A percentile compares a stretch with the other conserved stretches of the same genome.
Conservation (phyloP, 2,888 invertebrate species). For the Drosophila niveifrons region DNA sequence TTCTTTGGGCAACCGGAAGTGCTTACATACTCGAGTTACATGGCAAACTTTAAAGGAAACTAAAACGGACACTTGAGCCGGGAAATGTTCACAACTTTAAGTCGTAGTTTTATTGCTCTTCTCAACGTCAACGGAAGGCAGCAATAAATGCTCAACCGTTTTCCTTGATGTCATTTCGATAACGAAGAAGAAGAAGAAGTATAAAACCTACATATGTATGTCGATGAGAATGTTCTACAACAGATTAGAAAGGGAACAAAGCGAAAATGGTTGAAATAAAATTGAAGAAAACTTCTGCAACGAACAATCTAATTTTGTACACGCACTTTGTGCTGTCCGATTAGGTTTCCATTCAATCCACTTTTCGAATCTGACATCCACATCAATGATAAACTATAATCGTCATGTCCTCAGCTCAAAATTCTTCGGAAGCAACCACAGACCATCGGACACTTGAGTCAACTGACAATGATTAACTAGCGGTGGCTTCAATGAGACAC, state of each 20-base stretch:
- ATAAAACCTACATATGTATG: background rate
- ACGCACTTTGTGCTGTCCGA: constrained; percentile 13
- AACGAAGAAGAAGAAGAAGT: background rate
- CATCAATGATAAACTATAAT: constrained; percentile 15
- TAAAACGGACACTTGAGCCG: constrained; percentile 15
- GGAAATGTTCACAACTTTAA: constrained; percentile 8
- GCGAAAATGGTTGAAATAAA: background rate
- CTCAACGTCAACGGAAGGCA: constrained; percentile 8
- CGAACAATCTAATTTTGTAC: background rate
- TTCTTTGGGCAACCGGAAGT: constrained; percentile 69
- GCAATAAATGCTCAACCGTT: constrained; percentile 17
- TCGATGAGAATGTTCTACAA: constrained; percentile 5
- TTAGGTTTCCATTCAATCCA: background rate
- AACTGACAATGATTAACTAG: constrained; percentile 67
- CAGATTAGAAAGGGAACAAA: background rate
- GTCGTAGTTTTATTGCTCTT: constrained; percentile 11
- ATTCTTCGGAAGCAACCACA: constrained; percentile 23
- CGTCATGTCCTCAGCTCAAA: constrained; percentile 11
- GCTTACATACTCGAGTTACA: constrained; percentile 66
- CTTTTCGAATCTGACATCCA: constrained; percentile 7
- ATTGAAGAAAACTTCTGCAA: background rate
- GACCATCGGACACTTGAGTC: constrained; percentile 27
- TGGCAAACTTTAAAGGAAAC: constrained; percentile 61
- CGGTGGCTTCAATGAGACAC: constrained; percentile 11
- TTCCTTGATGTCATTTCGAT: constrained; percentile 12